These are phyloP conservation scores for Drosophila mauritiana DNA, from an alignment of 1,140 invertebrate species.

Conservation along the genomic window DNA sequence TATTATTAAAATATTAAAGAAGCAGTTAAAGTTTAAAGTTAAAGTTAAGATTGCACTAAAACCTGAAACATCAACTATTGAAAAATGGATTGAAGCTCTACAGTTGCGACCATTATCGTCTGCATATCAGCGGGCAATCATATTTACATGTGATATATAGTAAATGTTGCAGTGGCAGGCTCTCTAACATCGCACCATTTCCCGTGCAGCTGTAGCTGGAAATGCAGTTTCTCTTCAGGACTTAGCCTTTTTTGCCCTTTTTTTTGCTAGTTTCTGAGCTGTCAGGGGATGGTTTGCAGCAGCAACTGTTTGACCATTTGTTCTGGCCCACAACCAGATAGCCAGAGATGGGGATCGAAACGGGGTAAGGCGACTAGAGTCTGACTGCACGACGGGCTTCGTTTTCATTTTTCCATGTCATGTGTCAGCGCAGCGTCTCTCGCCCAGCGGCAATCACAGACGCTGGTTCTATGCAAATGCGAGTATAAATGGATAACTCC, in stretches of 20 bases:
- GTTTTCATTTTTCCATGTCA: constrained; percentile 83
- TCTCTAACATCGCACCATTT: constrained; percentile 40
- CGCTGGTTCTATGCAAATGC: constrained; percentile 75
- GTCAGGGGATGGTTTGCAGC: constrained; percentile 26
- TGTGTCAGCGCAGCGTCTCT: constrained; percentile 77
- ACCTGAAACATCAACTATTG: neutral
- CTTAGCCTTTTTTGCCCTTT: constrained; percentile 14
- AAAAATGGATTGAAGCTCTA: neutral
- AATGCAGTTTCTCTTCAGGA: constrained; percentile 44
- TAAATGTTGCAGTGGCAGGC: constrained; percentile 52
- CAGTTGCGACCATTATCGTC: neutral
- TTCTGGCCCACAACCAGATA: constrained; percentile 41
- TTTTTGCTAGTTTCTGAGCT: constrained; percentile 49
- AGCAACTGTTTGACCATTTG: constrained; percentile 61
- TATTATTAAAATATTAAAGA: too few relatives aligned
- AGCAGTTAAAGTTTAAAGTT: too few relatives aligned
- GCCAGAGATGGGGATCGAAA: neutral
- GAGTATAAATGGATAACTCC: constrained; percentile 82
- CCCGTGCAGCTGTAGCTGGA: constrained; percentile 33
- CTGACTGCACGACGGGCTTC: constrained; percentile 55
- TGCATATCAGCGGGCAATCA: constrained; percentile 19
- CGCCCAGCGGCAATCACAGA: constrained; percentile 75
- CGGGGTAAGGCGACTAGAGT: constrained; percentile 32
- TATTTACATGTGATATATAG: constrained; percentile 78
- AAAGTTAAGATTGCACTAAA: too few relatives aligned